Percentiles rank a stretch among this genome's conserved stretches.
Conservation (phyloP, 2,113 vertebrate species). For the Rhinolophus sinicus region DNA sequence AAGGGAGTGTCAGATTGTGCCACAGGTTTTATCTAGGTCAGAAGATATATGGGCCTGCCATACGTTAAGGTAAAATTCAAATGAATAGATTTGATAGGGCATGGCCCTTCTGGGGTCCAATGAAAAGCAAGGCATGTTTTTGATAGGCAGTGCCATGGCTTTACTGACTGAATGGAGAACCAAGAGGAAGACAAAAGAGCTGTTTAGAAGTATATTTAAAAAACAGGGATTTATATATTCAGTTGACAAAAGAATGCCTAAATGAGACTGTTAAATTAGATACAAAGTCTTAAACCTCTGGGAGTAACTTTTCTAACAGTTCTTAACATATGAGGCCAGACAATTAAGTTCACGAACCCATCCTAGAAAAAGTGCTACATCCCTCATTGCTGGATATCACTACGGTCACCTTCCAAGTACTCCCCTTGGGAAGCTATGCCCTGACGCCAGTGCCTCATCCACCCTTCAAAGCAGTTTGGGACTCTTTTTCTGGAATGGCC, state of each 20-base stretch:
- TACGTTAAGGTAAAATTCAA: neutral
- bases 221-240: neutral
- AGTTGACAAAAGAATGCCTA: neutral
- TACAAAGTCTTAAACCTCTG: neutral
- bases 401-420: too few relatives aligned
- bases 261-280: neutral
- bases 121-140: neutral
- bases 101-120: neutral
- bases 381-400: too few relatives aligned
- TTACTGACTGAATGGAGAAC: neutral
- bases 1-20: neutral
- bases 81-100: neutral
- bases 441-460: too few relatives aligned
- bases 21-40: neutral
- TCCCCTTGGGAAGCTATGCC: too few relatives aligned
- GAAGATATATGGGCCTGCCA: neutral
- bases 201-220: neutral
- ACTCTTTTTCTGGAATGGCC: too few relatives aligned
- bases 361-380: too few relatives aligned
- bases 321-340: neutral
- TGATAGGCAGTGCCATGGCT: neutral
- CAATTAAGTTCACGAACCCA: too few relatives aligned
- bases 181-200: neutral
- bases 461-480: too few relatives aligned
- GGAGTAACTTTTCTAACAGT: neutral